Base-by-base conservation (phyloP, 2,797 vertebrate species). In the Syngnathus acus region DNA sequence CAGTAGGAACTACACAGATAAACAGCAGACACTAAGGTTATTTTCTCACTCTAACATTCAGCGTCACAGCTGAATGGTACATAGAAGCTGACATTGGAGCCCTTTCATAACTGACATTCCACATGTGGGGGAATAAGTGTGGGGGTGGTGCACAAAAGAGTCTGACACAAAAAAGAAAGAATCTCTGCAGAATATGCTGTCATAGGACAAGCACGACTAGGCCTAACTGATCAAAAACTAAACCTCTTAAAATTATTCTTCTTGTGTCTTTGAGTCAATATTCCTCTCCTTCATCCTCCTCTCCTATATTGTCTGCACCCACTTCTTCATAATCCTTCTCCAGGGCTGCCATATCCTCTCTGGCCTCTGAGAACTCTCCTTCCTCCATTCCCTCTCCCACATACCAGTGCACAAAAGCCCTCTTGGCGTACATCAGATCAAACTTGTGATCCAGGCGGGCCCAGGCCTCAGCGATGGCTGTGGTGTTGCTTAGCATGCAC, bases 321-420 rank as follows among this genome's bases (percentile, higher is more conserved):
- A 98, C 95, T 75, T 98, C 95, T 86, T 98, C 95, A 64, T 98
- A 98, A 89, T 98, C 95, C 81, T 97, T 98, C 87, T 98, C 95
- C 87, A 98, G 84, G 23, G 95, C 95, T 62, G 95, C 94, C 88
- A 98, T 92, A 54, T 98, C 95, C 69, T 98, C 95, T 74, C 95
- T 85, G 67, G 96, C 96, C 86, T 98, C 96, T 0, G 94, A 91
- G 48, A 98, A 97, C 82, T 98, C 96, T 43, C 95, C 94, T 68
- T 98, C 95, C 78, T 98, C 95, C 96, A 98, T 98, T 32, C 96
- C 96, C 77, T 98, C 96, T 0, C 96, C 94, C 8, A 98, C 95
- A 1, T 97, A 97, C 95, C 95, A 98, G 86, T 98, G 95, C 69
- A 98, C 96, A 63, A 98, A 98, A 42, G 95, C 95, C 65, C 94